phyloP scores from a whole-genome alignment of 2,113 vertebrate species.

The Amblyopsis rosae region DNA sequence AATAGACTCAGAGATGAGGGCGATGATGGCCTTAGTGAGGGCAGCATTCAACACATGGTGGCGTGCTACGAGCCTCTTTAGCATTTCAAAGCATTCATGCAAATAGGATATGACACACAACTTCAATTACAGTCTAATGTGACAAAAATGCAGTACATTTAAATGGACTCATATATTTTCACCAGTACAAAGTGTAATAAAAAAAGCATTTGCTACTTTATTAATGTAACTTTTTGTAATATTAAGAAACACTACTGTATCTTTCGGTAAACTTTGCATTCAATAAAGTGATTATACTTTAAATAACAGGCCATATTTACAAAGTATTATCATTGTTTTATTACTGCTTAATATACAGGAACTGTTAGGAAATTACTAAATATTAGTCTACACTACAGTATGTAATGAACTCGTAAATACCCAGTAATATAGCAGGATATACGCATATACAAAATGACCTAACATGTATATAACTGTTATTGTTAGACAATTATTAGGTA shows the following conservation, averaged over 20 bases:
- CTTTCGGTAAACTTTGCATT: no score
- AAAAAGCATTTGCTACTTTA: slow-evolving; percentile 8
- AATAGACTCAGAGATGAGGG: slow-evolving; percentile 38
- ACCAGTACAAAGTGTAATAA: slow-evolving; percentile 50
- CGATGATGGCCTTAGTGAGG: slow-evolving; percentile 34
- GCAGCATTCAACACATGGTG: slow-evolving; percentile 34
- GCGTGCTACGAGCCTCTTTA: slow-evolving; percentile 48
- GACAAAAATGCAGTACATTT: slow-evolving; percentile 28
- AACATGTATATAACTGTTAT: background rate
- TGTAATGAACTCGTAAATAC: no score
- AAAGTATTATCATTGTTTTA: no score
- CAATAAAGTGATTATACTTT: no score
- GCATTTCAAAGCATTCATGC: slow-evolving; percentile 68
- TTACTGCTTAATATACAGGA: no score
- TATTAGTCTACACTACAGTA: no score
- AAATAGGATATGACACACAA: slow-evolving; percentile 16
- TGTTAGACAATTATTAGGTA: no score
- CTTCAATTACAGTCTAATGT: slow-evolving; percentile 17
- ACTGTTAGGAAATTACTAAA: no score
- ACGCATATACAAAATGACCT: no score
- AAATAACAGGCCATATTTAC: no score
- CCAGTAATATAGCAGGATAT: no score
- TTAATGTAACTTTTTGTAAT: background rate
- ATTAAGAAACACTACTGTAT: background rate
- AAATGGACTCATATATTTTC: slow-evolving; percentile 44